Evolutionary conservation across 35 echinoderm and acorn worm genomes (phyloP), one percentile per base, ranked within the genome.

Genomic region (Chiridota heheva): DNA sequence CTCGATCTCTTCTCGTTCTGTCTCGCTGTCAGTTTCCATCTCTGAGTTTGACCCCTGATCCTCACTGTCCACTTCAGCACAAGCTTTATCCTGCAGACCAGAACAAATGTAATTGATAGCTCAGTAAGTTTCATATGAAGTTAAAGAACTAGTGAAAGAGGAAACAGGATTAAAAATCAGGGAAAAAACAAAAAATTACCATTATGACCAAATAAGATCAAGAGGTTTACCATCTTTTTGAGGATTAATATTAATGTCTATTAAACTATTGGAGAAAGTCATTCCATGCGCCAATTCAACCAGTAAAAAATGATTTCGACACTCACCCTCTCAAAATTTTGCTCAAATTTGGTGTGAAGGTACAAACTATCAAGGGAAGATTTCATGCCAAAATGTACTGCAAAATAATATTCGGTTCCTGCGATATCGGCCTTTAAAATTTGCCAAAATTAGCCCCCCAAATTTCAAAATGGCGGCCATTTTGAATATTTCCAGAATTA

Each of bases 1-100:
- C 66, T 84, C 81, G 53, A 87, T 61, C 40, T 86, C 72, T 58
- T 98, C 87, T 67, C 79, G 72, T 60, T 96, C 92, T 39, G 70
- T 87, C 37, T 96, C 92, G 62, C 87, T 90, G 74, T 96, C 92
- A 28, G 87, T 96, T 56, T 96, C 92, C 41, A 76, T 80, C 39
- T 91, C 85, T 42, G 76, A 81, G 39, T 70, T 67, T 1, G 46
- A 70, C 8, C 90, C 74, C 22, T 58, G 82, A 39, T 88, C 90
- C 72, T 91, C 93, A 63, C 88, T 86, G 68, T 98, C 95, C 20
- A 98, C 34, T 43, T 79, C 95, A 41, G 85, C 95, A 86, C 88
- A 91, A 10, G 89, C 95, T 67, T 91, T 91, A 20, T 98, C 85
- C 95, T 98, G n/a, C 44, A 28, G 32, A 44, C n/a, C 38, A 56